Base-by-base conservation (phyloP, 2,888 invertebrate species). In the Pheosia tremula region DNA sequence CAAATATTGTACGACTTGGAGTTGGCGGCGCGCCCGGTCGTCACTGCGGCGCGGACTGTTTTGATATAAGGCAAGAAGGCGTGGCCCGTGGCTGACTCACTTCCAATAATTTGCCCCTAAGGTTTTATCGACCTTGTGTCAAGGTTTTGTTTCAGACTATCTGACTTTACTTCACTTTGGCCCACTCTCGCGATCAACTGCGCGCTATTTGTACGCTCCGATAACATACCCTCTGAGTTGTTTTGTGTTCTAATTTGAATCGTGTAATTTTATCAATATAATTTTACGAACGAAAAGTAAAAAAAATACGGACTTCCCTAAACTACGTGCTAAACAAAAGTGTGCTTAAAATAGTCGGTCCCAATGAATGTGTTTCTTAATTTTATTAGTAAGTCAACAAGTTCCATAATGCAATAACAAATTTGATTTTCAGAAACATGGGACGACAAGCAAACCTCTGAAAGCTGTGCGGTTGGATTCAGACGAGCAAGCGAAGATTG, bases 401-500 rank as follows among this genome's bases (percentile, higher is more conserved):
- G 37, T 7, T 55, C 38, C 5, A 52, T 52, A 24, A 52, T 52
- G n/a, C 11, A n/a, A 9, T 8, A 36, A 54, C n/a, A 7, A 41
- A 10, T 36, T 60, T 57, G 3, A 53, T 57, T 83, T 90, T 58
- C 89, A 99, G 99, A 99, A 99, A 96, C 98, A 99, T 88, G 99
- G 99, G 70, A 98, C 98, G 63, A 98, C 98, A 57, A 97, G 97
- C 80, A 98, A 99, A 91, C 97, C 98, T 54, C 87, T 98, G 72
- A 98, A 98, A 92, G 97, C 99, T 58, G 97, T 97, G 55, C 95
- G 97, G 81, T 90, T 98, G 78, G 98, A 98, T 92, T 97, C 97
- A 58, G 98, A 99, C 92, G 99, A 99, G 84, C 98, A 99, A 94
- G 98, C 98, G 57, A 98, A 98, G 93, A 98, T 99, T 79, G 98